Evolutionary conservation across 2,888 invertebrate species (phyloP), one percentile per base, ranked within the genome.

Genomic region (Oxyteleia sp.): DNA sequence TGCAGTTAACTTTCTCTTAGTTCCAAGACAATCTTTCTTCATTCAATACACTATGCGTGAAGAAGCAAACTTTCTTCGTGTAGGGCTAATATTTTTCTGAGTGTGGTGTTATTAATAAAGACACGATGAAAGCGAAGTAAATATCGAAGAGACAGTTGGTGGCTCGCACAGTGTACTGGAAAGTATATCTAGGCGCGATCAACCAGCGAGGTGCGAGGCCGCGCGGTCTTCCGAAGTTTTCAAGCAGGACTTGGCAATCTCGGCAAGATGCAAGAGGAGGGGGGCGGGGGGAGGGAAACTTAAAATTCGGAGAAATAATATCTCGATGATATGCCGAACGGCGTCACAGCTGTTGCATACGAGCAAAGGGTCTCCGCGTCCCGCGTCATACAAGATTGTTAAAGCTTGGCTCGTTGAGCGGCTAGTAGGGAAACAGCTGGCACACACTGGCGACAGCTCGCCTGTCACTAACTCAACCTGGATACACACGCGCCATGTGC

Each of bases 391-490:
- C 92, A 92, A 92, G 90, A 91, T 92, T 92, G 90, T 92, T 91
- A 90, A 91, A 90, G 90, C 91, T 90, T 88, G 74, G 64, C 75
- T 69, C 76, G 88, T 76, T 59, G 71, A 76, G 53, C 64, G 87
- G 90, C 90, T 90, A 92, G 91, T 90, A 90, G 90, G 86, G 91
- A 88, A 92, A 91, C 93, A 93, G 93, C 93, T 92, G 92, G 91
- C 89, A 91, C 92, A 90, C 85, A 89, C 88, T 87, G 90, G 92
- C 92, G 91, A 91, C 93, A 93, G 92, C 91, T 87, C 91, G 92
- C 91, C 89, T 90, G 90, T 92, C 92, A 92, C 92, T 92, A 92
- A 93, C 92, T 93, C 92, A 92, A 91, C 89, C 90, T 89, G 90
- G 89, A 69, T 84, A 85, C 90, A 92, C 84, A 68, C 89, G 91